Evolutionary conservation across 2,888 invertebrate species (phyloP).

Genomic region (Diaprepes abbreviatus): DNA sequence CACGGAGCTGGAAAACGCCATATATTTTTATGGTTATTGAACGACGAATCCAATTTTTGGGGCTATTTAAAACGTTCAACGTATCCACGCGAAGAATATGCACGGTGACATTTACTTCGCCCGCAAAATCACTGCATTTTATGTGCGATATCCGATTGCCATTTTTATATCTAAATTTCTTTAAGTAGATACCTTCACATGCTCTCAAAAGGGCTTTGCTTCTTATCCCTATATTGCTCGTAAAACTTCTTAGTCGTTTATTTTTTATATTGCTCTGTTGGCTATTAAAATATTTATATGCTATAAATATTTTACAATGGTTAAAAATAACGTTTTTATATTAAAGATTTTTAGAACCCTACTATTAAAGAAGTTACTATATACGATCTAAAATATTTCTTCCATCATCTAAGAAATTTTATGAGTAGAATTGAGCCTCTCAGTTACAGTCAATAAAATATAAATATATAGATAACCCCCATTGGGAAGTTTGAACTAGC

Average conservation of each 20-base stretch:
- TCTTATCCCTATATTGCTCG: slow-evolving; percentile 39
- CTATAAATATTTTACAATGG: slow-evolving; percentile 41
- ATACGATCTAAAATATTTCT: background rate
- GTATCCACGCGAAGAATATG: slow-evolving; percentile 63
- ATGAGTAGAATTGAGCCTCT: no score
- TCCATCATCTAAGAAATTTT: background rate
- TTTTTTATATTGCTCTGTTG: slow-evolving; percentile 35
- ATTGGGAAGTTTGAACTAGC: no score
- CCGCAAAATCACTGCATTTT: slow-evolving; percentile 63
- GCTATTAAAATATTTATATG: slow-evolving; percentile 41
- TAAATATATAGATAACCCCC: no score
- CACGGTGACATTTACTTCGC: slow-evolving; percentile 65
- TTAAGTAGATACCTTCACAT: slow-evolving; percentile 42
- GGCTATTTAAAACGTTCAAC: slow-evolving; percentile 67
- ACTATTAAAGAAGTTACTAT: slow-evolving; percentile 5
- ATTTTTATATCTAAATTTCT: slow-evolving; percentile 62
- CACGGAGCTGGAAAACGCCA: slow-evolving; percentile 67
- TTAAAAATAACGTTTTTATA: slow-evolving; percentile 19
- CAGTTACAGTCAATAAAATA: no score
- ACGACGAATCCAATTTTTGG: slow-evolving; percentile 69
- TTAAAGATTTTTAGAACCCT: slow-evolving; percentile 12
- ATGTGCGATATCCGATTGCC: slow-evolving; percentile 63
- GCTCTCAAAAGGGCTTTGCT: slow-evolving; percentile 28
- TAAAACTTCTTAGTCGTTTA: slow-evolving; percentile 42
- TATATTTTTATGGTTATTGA: slow-evolving; percentile 69